Percentiles rank a stretch among this genome's conserved stretches.
These are phyloP conservation scores for Mythimna loreyi DNA, from an alignment of 2,888 invertebrate species.

Conservation along the genomic window DNA sequence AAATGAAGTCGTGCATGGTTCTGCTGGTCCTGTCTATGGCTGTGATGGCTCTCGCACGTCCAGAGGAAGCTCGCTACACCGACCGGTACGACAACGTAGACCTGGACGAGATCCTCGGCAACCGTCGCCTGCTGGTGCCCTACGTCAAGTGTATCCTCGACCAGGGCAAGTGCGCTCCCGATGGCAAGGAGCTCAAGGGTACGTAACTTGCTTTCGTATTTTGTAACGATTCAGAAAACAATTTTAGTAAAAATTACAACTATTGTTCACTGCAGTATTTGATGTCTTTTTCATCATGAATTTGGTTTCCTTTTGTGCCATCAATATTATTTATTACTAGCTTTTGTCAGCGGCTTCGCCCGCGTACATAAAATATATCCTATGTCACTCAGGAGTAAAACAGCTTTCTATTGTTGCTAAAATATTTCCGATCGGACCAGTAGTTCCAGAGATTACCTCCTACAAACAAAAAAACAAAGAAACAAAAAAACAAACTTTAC, in stretches of 20 bases:
- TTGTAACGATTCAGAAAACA: not conserved
- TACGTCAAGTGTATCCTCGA: constrained; percentile 93
- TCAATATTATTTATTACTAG: too few relatives aligned
- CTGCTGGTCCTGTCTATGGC: constrained; percentile 71
- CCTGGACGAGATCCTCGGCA: constrained; percentile 92
- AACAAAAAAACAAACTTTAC: too few relatives aligned
- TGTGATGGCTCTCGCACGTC: constrained; percentile 61
- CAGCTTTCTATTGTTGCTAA: too few relatives aligned
- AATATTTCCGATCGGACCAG: too few relatives aligned
- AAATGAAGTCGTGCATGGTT: constrained; percentile 67
- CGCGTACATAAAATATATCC: too few relatives aligned
- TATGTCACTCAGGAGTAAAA: too few relatives aligned
- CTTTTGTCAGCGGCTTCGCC: too few relatives aligned
- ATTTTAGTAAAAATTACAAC: not conserved
- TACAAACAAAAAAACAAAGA: too few relatives aligned
- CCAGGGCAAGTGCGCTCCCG: constrained; percentile 92
- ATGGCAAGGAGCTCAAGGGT: constrained; percentile 93
- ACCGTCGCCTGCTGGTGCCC: constrained; percentile 91
- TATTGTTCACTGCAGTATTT: not conserved
- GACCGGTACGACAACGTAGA: constrained; percentile 92
- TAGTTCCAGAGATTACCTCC: too few relatives aligned
- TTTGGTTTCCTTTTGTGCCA: not conserved
- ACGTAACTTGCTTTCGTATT: constrained; percentile 69
- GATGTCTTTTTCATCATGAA: not conserved
- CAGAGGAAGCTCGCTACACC: constrained; percentile 87